phyloP scores from a whole-genome alignment of 2,797 vertebrate species.

The Acanthurus tractus region DNA sequence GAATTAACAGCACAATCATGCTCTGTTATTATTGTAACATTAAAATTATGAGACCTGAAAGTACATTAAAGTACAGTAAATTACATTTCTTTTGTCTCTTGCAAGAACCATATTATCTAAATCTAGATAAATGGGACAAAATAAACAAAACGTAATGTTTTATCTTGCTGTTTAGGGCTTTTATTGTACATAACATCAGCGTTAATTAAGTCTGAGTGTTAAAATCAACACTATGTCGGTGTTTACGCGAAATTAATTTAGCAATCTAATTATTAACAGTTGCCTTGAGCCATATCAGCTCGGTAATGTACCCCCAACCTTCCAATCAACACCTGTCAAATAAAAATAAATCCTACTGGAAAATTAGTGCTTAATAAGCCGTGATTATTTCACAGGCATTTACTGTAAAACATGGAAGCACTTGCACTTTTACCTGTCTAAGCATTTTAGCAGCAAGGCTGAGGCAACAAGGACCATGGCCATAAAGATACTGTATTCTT shows the following conservation, averaged over 20 bases:
- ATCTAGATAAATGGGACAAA: not conserved
- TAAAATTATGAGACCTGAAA: not conserved
- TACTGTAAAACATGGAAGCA: not conserved
- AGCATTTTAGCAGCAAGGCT: conserved; percentile 17
- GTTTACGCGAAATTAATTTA: conserved; percentile 41
- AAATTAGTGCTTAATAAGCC: not conserved
- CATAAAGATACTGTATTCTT: conserved; percentile 5
- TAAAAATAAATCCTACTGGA: conserved; percentile 29
- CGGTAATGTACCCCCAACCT: conserved; percentile 23
- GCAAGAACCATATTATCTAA: not conserved
- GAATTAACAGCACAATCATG: not conserved
- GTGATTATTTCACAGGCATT: not conserved
- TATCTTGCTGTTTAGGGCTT: not conserved
- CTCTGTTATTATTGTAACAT: not conserved
- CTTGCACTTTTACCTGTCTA: conserved; percentile 12
- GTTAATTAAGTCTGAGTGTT: conserved; percentile 47
- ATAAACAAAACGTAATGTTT: not conserved
- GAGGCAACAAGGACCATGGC: not conserved
- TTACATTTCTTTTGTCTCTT: not conserved
- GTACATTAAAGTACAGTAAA: no score
- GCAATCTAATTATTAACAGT: conserved; percentile 28
- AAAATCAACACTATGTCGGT: conserved; percentile 28
- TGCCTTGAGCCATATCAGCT: conserved; percentile 25
- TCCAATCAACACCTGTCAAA: conserved; percentile 51
- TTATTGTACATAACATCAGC: conserved; percentile 13